These are phyloP conservation scores for Archivesica marissinica DNA, from an alignment of 1,140 invertebrate species.

Conservation along the genomic window DNA sequence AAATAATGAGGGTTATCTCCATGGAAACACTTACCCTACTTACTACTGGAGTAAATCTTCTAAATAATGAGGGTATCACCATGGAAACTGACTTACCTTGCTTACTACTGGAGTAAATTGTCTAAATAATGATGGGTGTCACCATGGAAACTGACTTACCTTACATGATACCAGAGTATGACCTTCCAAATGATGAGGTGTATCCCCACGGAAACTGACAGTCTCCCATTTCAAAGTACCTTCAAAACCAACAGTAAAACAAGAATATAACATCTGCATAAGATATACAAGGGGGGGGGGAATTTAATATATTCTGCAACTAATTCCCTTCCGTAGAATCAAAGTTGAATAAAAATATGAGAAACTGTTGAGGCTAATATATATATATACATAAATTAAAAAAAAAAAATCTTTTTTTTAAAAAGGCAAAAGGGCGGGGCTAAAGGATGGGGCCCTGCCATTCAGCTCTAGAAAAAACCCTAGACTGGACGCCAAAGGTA, in stretches of 20 bases:
- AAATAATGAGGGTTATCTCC: constrained; percentile 42
- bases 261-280: neutral
- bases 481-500: no score
- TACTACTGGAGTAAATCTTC: no score
- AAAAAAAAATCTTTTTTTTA: no score
- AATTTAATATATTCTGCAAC: neutral
- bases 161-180: constrained; percentile 60
- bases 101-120: constrained; percentile 16
- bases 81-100: no score
- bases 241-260: neutral
- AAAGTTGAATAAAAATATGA: neutral
- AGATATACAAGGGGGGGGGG: neutral
- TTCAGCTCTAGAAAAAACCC: no score
- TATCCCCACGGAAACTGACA: constrained; percentile 56
- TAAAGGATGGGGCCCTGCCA: no score
- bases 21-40: no score
- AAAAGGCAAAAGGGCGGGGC: no score
- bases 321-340: neutral
- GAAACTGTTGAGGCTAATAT: neutral
- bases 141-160: constrained; percentile 37
- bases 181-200: constrained; percentile 55
- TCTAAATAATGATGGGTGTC: neutral
- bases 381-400: no score
- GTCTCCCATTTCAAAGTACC: constrained; percentile 52
- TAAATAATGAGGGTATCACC: no score